These are phyloP conservation scores for Epirrhoe alternata DNA, from an alignment of 2,888 invertebrate species.

Conservation along the genomic window DNA sequence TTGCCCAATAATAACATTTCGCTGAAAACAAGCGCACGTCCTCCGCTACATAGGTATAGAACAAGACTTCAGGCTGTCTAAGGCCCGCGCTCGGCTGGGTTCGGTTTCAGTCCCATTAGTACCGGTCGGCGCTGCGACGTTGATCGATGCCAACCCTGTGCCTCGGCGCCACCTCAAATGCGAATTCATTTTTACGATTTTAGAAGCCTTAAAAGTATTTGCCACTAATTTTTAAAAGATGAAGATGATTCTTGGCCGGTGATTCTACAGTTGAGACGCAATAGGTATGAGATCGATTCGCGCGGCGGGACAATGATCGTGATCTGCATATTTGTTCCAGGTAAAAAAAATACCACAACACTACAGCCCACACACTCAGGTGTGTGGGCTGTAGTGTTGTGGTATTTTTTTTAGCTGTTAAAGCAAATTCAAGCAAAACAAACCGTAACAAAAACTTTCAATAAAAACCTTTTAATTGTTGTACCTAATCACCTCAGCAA, in stretches of 20 bases:
- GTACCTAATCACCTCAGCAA: slow-evolving; percentile 13
- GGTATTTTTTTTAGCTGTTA: too few relatives aligned
- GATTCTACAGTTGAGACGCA: too few relatives aligned
- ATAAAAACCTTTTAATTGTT: slow-evolving; percentile 8
- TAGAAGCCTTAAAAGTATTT: slow-evolving; percentile 2
- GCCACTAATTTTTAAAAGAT: too few relatives aligned
- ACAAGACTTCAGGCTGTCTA: slow-evolving; percentile 43
- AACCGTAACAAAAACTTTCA: not conserved
- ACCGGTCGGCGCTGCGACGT: slow-evolving; percentile 65
- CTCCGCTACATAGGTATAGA: slow-evolving; percentile 29
- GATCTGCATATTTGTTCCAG: too few relatives aligned
- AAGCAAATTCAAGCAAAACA: not conserved
- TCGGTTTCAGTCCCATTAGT: slow-evolving; percentile 67
- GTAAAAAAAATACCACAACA: too few relatives aligned
- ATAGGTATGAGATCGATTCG: too few relatives aligned
- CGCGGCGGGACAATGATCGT: too few relatives aligned
- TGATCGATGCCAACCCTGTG: slow-evolving; percentile 65
- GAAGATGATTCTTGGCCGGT: too few relatives aligned
- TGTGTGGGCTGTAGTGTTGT: too few relatives aligned
- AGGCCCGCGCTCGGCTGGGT: slow-evolving; percentile 46
- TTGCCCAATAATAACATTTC: not conserved
- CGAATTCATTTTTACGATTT: slow-evolving; percentile 29
- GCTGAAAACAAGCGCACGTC: not conserved
- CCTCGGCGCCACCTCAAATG: slow-evolving; percentile 55
- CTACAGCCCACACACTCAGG: too few relatives aligned